A percentile compares a stretch with the other conserved stretches of the same genome.
phyloP scores from a whole-genome alignment of 1,140 invertebrate species.

The Bilobella aurantiaca region DNA sequence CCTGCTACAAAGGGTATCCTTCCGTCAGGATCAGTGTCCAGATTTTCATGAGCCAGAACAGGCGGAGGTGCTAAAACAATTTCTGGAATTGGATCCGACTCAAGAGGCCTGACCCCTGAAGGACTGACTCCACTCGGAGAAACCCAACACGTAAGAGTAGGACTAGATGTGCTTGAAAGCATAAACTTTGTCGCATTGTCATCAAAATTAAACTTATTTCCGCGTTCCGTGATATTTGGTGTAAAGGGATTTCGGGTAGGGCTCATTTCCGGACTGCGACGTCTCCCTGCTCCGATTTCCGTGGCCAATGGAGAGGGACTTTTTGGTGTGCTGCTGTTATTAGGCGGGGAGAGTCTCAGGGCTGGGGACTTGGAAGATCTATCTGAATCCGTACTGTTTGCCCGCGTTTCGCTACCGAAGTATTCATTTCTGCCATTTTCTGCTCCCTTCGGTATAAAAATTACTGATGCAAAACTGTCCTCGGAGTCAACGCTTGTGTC shows the following conservation, averaged over 20 bases:
- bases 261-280: constrained; percentile 27
- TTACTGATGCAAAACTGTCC: constrained; percentile 82
- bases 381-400: constrained; percentile 34
- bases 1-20: no score
- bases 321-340: constrained; percentile 28
- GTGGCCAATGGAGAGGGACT: constrained; percentile 27
- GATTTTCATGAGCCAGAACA: background rate
- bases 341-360: constrained; percentile 28
- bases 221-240: background rate
- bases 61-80: background rate
- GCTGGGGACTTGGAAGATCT: constrained; percentile 31
- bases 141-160: no score
- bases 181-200: constrained; percentile 14
- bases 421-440: background rate
- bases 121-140: no score
- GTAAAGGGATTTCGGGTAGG: constrained; percentile 14
- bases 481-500: constrained; percentile 86
- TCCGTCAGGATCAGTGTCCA: no score
- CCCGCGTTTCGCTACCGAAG: constrained; percentile 26
- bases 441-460: constrained; percentile 38
- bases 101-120: background rate
- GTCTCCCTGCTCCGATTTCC: constrained; percentile 12
- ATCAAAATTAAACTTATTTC: constrained; percentile 30
- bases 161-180: no score
- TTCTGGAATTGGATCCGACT: background rate